Conservation (phyloP, 2,797 vertebrate species). For the Pogoniulus pusillus region DNA sequence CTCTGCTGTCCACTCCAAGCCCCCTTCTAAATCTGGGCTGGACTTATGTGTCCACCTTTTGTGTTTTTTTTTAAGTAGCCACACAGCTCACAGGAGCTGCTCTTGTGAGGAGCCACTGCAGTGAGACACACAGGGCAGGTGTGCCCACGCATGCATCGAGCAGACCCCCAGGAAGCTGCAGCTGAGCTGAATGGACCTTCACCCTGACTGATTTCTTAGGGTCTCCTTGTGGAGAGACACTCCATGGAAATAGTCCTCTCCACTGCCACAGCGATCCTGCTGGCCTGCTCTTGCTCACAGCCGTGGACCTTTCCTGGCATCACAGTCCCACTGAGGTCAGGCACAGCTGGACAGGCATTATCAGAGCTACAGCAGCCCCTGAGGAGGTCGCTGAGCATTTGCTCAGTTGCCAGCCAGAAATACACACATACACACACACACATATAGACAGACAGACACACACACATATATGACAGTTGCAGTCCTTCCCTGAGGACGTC, state of each 20-base stretch:
- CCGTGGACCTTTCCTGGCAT: neutral
- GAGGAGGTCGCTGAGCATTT: neutral
- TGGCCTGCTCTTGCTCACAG: neutral
- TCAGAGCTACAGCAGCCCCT: neutral
- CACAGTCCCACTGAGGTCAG: neutral
- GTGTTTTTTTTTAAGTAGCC: neutral
- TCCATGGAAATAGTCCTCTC: neutral
- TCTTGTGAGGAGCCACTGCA: neutral
- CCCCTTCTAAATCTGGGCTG: neutral
- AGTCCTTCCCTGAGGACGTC: neutral
- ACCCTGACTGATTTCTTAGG: neutral
- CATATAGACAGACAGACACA: too few relatives aligned
- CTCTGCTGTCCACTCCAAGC: rapidly evolving
- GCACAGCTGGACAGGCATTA: neutral
- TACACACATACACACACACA: neutral
- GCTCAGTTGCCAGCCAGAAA: neutral
- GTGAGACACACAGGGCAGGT: neutral
- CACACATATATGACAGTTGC: neutral
- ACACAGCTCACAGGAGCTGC: rapidly evolving
- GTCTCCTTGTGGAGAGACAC: neutral
- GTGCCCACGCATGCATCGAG: rapidly evolving
- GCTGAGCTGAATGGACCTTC: neutral
- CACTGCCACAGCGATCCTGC: neutral
- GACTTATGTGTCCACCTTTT: neutral
- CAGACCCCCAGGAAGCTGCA: neutral